Base-by-base conservation (phyloP, 2,888 invertebrate species). In the Danaus chrysippus region DNA sequence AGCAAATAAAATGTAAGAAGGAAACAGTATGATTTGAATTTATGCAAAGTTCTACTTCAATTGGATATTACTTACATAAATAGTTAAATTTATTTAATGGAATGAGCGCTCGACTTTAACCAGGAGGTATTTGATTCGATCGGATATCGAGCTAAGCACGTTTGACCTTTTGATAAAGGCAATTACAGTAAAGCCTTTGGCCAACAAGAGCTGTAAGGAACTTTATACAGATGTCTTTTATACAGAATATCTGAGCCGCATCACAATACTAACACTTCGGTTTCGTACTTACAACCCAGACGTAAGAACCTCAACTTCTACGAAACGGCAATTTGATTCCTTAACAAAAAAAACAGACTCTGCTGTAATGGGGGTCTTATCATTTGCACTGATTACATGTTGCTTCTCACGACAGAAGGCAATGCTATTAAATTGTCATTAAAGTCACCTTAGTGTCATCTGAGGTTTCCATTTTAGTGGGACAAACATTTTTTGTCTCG, bases 391-490 rank as follows among this genome's bases (percentile, higher is more conserved):
- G 89, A 90, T 90, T 89, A 83, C 84, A 83, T 73, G 83, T 86
- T 82, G 75, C 73, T 77, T 78, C 78, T 77, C 76, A 78, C 78
- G 82, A 83, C 86, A 87, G 83, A 79, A 84, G 86, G 87, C 83
- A 77, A 80, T 79, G 89, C 87, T 87, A 91, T 91, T 91, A 91
- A 88, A 91, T 81, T 88, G 87, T 87, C 91, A 87, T 91, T 91
- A 91, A 85, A 89, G 84, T 81, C 81, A 81, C 84, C 81, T 81
- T 81, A 73, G 86, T 90, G 90, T 90, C 90, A 89, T 89, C 88
- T 86, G 86, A 74, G 77, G 73, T 78, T 79, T 79, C 78, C 82
- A 81, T 84, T 87, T 86, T 83, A 82, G 84, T 85, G 83, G 77
- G 82, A 81, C 80, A 79, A n/a, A 76, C 74, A 73, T 91, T 89